A percentile compares a stretch with the other conserved stretches of the same genome.
Evolutionary conservation across 2,113 vertebrate species (phyloP).

Genomic region (Nothoprocta pentlandii): DNA sequence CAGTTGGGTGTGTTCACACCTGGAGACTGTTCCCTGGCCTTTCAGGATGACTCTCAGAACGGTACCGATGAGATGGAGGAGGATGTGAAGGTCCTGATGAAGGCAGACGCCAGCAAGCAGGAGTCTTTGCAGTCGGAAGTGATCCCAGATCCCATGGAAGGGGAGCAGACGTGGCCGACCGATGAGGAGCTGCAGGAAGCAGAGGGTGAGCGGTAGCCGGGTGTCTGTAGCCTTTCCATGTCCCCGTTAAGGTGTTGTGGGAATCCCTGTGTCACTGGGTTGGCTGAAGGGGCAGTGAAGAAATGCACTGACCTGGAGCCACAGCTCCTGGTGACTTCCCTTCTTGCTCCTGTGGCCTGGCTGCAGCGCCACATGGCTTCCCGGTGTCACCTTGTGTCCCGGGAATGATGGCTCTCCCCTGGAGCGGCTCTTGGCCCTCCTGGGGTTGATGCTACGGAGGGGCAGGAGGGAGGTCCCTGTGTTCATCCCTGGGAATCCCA

Average conservation of each 20-base stretch:
- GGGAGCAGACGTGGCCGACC: conserved; percentile 97
- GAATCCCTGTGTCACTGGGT: not conserved
- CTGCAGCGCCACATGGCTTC: not conserved
- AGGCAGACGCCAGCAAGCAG: conserved; percentile 83
- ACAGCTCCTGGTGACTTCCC: not conserved
- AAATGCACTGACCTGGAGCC: not conserved
- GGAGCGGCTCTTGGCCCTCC: not conserved
- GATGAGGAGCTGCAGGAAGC: conserved; percentile 92
- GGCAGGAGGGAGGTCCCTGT: not conserved
- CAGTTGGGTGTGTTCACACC: not conserved
- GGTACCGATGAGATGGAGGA: conserved; percentile 71
- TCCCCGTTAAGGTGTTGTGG: not conserved
- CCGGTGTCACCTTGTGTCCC: not conserved
- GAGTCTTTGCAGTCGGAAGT: conserved; percentile 90
- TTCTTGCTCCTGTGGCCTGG: not conserved
- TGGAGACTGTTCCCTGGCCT: not conserved
- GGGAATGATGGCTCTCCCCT: accelerated
- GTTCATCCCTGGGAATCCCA: not conserved
- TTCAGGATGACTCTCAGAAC: conserved; percentile 76
- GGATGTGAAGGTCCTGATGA: conserved; percentile 89
- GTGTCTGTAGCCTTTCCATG: not conserved
- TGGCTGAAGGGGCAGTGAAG: not conserved
- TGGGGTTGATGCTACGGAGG: not conserved
- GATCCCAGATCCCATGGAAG: conserved; percentile 94
- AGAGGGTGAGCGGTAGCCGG: conserved; percentile 79